Evolutionary conservation across 1,140 invertebrate genomes (phyloP).

Genomic region (Chironomus tepperi): DNA sequence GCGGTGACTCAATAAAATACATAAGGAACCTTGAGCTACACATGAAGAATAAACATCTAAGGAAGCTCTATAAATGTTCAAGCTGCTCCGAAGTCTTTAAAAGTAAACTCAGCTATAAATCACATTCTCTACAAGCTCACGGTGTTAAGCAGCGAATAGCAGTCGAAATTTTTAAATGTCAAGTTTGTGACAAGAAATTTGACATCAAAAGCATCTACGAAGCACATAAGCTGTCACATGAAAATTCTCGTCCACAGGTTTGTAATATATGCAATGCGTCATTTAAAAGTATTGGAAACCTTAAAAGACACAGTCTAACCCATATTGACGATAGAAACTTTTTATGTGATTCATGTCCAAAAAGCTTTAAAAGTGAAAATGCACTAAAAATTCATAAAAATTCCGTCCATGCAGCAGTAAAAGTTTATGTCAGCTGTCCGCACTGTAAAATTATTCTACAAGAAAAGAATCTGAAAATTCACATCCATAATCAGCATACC

Average conservation of each 20-base stretch:
- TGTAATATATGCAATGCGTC: neutral
- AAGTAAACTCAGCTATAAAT: neutral
- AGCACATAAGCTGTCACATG: neutral
- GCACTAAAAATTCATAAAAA: neutral
- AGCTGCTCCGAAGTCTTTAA: neutral
- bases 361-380: neutral
- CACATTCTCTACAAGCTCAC: neutral
- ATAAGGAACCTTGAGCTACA: neutral
- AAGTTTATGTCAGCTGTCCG: neutral
- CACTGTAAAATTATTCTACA: neutral
- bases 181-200: neutral
- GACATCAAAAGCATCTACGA: neutral
- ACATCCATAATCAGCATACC: neutral
- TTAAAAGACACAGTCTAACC: neutral
- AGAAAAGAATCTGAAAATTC: neutral
- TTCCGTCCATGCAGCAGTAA: neutral
- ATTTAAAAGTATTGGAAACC: neutral
- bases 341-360: neutral
- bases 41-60: neutral
- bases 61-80: neutral
- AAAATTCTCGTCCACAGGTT: neutral
- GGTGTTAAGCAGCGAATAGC: neutral
- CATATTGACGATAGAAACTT: neutral
- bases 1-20: neutral
- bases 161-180: neutral